Evolutionary conservation across 1,140 invertebrate genomes (phyloP).

Genomic region (Ladona fulva): DNA sequence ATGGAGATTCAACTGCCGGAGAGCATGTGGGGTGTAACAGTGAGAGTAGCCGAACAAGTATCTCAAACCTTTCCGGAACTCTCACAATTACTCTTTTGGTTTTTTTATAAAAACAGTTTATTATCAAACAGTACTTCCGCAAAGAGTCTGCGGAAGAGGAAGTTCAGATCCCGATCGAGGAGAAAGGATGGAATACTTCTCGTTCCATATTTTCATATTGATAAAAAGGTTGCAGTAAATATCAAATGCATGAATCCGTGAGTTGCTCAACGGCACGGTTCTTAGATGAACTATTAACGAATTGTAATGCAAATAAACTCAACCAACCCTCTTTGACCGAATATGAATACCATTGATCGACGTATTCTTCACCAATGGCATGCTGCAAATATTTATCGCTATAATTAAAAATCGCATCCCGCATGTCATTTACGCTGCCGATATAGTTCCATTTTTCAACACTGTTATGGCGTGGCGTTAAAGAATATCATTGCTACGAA

Average conservation of each 20-base stretch:
- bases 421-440: background rate
- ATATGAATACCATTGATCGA: background rate
- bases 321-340: background rate
- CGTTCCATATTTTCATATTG: too few species aligned
- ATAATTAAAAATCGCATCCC: background rate
- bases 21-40: background rate
- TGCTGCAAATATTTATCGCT: background rate
- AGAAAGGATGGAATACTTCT: too few species aligned
- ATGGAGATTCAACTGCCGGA: background rate
- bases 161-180: background rate
- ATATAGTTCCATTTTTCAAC: background rate
- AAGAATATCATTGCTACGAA: slow-evolving; percentile 6
- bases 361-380: background rate
- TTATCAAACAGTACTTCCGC: background rate
- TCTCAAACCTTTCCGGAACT: slow-evolving; percentile 3
- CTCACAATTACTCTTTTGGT: background rate
- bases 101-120: background rate
- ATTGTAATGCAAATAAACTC: too few species aligned
- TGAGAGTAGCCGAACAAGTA: background rate
- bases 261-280: too few species aligned
- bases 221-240: too few species aligned
- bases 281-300: too few species aligned
- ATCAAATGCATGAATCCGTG: too few species aligned
- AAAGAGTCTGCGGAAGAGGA: background rate
- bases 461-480: slow-evolving; percentile 7